Base-by-base conservation (phyloP, 1,140 invertebrate genomes). In the Helicoverpa armigera region DNA sequence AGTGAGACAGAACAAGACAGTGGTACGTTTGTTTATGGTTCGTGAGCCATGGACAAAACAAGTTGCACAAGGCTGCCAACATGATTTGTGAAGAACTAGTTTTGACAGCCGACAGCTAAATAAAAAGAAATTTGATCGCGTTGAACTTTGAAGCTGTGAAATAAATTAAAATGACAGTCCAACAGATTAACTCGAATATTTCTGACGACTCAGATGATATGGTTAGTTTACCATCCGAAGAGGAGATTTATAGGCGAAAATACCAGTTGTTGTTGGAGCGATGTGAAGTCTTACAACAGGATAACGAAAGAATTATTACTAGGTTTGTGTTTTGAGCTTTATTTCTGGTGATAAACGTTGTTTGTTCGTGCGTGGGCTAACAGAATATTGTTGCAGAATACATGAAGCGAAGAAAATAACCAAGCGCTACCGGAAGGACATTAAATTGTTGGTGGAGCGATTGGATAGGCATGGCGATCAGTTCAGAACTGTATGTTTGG, bases 291-390 rank as follows among this genome's bases (percentile, higher is more conserved):
- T 93, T 97, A 81, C 96, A 96, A 86, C 96, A 96, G 94, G 95
- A 96, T 88, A 97, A 97, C 91, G 96, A 96, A 92, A 94, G 96
- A 89, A 94, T 96, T 82, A 95, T 96, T 23, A 96, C 96, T 93
- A 96, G 96, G 95, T 96, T 90, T 81, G 90, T 92, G 80, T 89
- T 85, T 86, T 85, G 73, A 48, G 51, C 51, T 74, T 69, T 29
- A 70, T 76, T 76, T 70, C 12, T 73, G 23, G 23, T 81, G 14
- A 18, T 43, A 81, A 65, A 58, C 43, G 53, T 78, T 23, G 23
- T 23, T 23, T 23, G 60, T 70, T 69, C n/a, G 53, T 77, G 70
- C 61, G 60, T 81, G 70, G 80, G 72, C 81, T 79, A 83, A 70
- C 43, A 56, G 65, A 43, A 77, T 85, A 76, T 75, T 83, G 29